Percentiles rank a stretch among this genome's conserved stretches.
Evolutionary conservation across 2,113 vertebrate species (phyloP).

Genomic region (Cephalopterus ornatus): DNA sequence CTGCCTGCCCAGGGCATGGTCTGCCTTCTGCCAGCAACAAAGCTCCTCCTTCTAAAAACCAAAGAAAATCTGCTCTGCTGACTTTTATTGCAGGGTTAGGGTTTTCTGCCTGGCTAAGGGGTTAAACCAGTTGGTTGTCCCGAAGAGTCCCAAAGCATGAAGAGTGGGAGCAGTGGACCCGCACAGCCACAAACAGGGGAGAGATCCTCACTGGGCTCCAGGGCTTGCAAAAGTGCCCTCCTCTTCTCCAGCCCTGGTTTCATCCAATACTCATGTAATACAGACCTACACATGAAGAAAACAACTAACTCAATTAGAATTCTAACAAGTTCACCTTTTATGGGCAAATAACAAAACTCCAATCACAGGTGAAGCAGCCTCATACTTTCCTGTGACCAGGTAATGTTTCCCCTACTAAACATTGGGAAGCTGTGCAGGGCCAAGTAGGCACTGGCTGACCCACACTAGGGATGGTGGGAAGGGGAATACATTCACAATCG

Average conservation of each 20-base stretch:
- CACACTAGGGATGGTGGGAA: not conserved
- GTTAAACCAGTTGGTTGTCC: not conserved
- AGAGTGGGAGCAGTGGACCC: not conserved
- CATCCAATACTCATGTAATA: not conserved
- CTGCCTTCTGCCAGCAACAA: not conserved
- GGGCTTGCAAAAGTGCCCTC: not conserved
- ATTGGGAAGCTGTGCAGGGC: not conserved
- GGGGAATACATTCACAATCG: not conserved
- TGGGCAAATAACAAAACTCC: not conserved
- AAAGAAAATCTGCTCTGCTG: not conserved
- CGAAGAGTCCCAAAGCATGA: accelerated
- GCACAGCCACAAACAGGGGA: not conserved
- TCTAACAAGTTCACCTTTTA: not conserved
- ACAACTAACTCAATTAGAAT: not conserved
- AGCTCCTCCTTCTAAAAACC: not conserved
- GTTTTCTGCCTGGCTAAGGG: not conserved
- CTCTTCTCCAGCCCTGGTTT: not conserved
- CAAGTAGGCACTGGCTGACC: not conserved
- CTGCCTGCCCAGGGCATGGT: not conserved
- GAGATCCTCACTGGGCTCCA: not conserved
- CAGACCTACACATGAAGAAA: not conserved
- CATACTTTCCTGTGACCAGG: not conserved
- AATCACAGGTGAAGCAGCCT: not conserved
- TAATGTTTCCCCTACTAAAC: not conserved
- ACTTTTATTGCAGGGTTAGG: not conserved